Base-by-base conservation (phyloP, 64 coral and sea anemone genomes). In the Stichodactyla mertensii region DNA sequence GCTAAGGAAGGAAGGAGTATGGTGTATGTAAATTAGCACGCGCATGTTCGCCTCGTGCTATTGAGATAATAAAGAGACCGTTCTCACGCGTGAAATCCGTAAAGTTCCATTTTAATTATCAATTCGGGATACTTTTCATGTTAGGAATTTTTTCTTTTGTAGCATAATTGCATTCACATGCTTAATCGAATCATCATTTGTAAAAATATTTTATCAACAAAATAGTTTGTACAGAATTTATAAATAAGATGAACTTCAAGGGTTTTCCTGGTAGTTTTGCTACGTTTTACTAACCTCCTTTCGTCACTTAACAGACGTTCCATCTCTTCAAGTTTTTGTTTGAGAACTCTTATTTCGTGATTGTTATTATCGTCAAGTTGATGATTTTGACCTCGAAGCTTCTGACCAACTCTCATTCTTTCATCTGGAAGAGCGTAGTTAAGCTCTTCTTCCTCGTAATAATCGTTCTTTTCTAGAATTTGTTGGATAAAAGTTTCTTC, bases 401-500 rank as follows among this genome's bases (percentile, higher is more conserved):
- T 20, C 54, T 59, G 6, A n/a, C 16, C 15, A n/a, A 80, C 22
- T 60, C 60, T 90, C 58, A 78, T 84, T 22, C 92, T 86, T n/a
- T 87, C 80, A 14, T 87, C 85, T 8, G 82, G 77, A 15, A 87
- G 77, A n/a, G 77, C 81, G 69, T 74, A 74, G 67, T 85, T 79
- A 16, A 87, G 31, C 60, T 57, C 82, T 66, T 89, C 60, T 13
- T 79, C 86, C 55, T 93, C 87, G 60, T 93, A 93, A 71, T 89
- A 78, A 12, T 96, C 94, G 13, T 92, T 96, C 85, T 96, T 96
- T 54, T 93, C 82, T 22, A 96, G 79, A 45, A 96, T 96, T 87
- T 96, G 94, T 20, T 93, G 84, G 55, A 96, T 90, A 93, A 96
- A 96, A 19, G 93, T 88, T 88, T 90, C 85, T 79, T 96, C 94